Percentiles rank a stretch among this genome's conserved stretches.
phyloP scores from a whole-genome alignment of 2,888 invertebrate genomes.

The Piscicola geometra region DNA sequence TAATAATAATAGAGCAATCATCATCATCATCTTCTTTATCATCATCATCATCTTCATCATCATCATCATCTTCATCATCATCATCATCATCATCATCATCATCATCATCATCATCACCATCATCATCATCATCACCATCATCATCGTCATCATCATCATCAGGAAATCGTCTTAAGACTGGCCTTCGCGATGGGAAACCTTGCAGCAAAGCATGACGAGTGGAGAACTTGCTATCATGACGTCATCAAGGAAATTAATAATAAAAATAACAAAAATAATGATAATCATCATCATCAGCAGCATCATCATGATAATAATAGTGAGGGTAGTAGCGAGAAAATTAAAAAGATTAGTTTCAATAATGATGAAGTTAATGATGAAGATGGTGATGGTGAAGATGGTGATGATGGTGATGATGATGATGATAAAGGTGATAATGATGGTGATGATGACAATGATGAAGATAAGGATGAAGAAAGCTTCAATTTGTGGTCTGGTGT shows the following conservation, averaged over 20 bases:
- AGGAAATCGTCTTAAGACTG: constrained; percentile 17
- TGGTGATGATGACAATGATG: neutral
- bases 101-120: constrained; percentile 6
- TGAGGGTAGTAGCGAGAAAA: neutral
- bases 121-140: neutral
- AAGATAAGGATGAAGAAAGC: neutral
- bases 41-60: neutral
- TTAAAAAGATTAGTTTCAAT: neutral
- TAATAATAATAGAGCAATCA: neutral
- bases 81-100: neutral
- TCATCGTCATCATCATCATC: neutral
- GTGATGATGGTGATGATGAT: constrained; percentile 6
- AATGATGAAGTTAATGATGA: neutral
- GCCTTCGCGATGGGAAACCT: neutral
- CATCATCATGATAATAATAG: neutral
- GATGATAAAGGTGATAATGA: neutral
- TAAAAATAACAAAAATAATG: neutral
- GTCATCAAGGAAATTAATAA: neutral
- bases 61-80: neutral
- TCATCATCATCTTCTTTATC: neutral
- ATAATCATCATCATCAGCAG: neutral
- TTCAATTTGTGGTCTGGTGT: no score
- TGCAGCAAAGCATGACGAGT: constrained; percentile 1
- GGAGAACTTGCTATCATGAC: neutral
- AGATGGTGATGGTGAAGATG: neutral